Conservation (phyloP, 92 coral and sea anemone species). For the Muricea muricata region DNA sequence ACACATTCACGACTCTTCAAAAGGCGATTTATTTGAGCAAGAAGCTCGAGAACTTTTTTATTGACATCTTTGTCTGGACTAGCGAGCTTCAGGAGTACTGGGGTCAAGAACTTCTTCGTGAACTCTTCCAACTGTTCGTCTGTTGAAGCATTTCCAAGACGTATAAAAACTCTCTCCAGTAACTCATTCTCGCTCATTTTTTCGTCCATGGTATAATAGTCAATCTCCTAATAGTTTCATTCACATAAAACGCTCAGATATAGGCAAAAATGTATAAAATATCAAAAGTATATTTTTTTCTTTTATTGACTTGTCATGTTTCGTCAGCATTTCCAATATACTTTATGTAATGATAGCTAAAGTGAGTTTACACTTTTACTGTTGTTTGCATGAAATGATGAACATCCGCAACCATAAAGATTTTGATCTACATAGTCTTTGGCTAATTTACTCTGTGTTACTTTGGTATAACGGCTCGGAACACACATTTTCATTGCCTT, state of each 20-base stretch:
- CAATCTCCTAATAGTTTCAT: background rate
- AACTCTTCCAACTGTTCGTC: slow-evolving; percentile 89
- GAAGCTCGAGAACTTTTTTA: slow-evolving; percentile 89
- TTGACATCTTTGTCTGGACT: slow-evolving; percentile 82
- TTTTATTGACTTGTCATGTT: background rate
- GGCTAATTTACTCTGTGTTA: too few species aligned
- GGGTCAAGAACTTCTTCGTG: slow-evolving; percentile 82
- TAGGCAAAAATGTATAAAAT: background rate
- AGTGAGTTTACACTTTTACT: background rate
- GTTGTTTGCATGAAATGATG: background rate
- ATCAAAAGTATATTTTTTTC: background rate
- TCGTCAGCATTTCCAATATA: background rate
- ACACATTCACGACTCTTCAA: slow-evolving; percentile 86
- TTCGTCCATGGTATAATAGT: background rate
- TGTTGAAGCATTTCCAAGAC: slow-evolving; percentile 86
- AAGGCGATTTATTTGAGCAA: slow-evolving; percentile 90
- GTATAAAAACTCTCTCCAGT: slow-evolving; percentile 91
- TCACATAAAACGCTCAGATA: background rate
- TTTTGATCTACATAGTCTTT: too few species aligned
- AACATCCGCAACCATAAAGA: too few species aligned
- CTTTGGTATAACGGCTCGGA: too few species aligned
- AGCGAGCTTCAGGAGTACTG: slow-evolving; percentile 83
- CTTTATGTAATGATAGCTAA: background rate
- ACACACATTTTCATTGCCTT: too few species aligned
- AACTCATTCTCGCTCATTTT: slow-evolving; percentile 63